These are phyloP conservation scores for Drosophila merina DNA, from an alignment of 2,888 invertebrate species.

Conservation along the genomic window DNA sequence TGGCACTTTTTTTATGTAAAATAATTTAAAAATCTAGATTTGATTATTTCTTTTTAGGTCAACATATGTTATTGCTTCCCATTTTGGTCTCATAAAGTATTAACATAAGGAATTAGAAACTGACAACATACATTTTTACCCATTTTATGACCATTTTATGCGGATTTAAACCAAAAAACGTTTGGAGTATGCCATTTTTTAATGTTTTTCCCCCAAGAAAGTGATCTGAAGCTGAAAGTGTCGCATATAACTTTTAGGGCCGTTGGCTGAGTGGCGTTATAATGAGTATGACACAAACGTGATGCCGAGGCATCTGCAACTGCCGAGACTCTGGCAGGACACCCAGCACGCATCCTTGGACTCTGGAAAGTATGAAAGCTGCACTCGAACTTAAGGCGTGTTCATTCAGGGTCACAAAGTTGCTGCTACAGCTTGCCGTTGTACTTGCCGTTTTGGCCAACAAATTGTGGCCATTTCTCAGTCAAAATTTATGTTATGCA, in stretches of 20 bases:
- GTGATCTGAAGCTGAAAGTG: slow-evolving; percentile 51
- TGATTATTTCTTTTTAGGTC: too few relatives aligned
- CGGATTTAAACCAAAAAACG: neutral
- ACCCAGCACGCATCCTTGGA: slow-evolving; percentile 10
- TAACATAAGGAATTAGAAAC: too few relatives aligned
- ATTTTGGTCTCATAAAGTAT: too few relatives aligned
- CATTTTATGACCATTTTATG: neutral
- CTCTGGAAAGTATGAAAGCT: slow-evolving; percentile 3
- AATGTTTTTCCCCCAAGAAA: slow-evolving; percentile 24
- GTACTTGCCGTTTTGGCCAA: slow-evolving; percentile 4
- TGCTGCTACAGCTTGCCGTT: slow-evolving; percentile 4
- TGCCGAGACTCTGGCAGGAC: slow-evolving; percentile 26
- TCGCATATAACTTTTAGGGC: slow-evolving; percentile 58
- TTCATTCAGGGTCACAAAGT: slow-evolving; percentile 16
- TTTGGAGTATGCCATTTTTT: neutral
- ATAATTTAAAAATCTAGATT: too few relatives aligned
- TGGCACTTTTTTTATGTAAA: neutral
- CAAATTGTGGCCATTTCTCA: slow-evolving; percentile 35
- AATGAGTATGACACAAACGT: slow-evolving; percentile 61
- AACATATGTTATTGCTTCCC: too few relatives aligned
- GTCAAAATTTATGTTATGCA: slow-evolving; percentile 35
- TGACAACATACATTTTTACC: too few relatives aligned
- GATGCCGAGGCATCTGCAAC: slow-evolving; percentile 26
- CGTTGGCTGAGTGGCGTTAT: slow-evolving; percentile 45
- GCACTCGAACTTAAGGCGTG: neutral